Evolutionary conservation across 2,888 invertebrate genomes (phyloP), one percentile per base, ranked within the genome.

Genomic region (Aphidoletes aphidimyza): DNA sequence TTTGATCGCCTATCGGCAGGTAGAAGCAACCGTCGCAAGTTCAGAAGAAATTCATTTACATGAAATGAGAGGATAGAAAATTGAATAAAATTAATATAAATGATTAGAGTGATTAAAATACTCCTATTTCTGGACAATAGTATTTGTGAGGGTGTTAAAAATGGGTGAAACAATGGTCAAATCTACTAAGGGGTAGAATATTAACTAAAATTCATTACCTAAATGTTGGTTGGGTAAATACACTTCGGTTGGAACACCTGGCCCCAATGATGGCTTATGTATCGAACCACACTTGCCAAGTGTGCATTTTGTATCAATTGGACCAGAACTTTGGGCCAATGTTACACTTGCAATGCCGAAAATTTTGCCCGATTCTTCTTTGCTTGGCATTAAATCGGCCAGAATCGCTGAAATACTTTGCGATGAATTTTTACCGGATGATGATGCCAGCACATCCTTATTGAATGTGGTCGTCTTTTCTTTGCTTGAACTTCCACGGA

Each of bases 341-440:
- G 89, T 90, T 0, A 90, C 90, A 86, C 90, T 90, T 37, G 90
- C 90, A 85, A 90, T 90, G 30, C 90, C 90, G 87, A 90, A 90
- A 39, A 90, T 90, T 87, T 90, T 90, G 1, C 89, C 90, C 0
- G 90, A 90, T 84, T 90, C 90, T 86, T 91, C 90, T 86, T 90
- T 90, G 86, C 90, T 90, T 19, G 90, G 90, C 89, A 90, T 89
- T 1, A 90, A 87, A 84, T 90, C 90, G 39, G 85, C 86, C 39
- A 86, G 83, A 69, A 85, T 83, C 0, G 47, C 19, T 26, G 22
- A 36, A 0, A 37, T 54, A 11, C 2, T 45, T 30, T 84, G 81
- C 26, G 83, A n/a, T 26, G 84, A 22, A 6, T n/a, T 83, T 83
- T 83, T 83, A 0, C 39, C 69, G 11, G 84, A n/a, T 9, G 84